Conservation (phyloP, 2,888 invertebrate genomes). For the Conomelus anceps region DNA sequence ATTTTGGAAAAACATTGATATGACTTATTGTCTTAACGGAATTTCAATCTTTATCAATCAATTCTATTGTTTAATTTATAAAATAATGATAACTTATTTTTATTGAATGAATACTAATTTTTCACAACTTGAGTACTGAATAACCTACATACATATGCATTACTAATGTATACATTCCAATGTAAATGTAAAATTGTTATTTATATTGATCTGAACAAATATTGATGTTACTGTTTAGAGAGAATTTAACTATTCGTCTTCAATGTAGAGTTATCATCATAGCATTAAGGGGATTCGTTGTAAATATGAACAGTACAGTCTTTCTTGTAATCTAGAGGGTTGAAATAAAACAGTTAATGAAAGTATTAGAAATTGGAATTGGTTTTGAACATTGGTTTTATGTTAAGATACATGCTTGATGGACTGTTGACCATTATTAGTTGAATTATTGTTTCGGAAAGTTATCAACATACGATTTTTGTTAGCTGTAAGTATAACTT, state of each 20-base stretch:
- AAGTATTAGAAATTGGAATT: not conserved
- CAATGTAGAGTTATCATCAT: not conserved
- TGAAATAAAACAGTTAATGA: not conserved
- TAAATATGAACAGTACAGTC: not conserved
- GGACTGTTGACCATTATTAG: not conserved
- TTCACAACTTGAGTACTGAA: not conserved
- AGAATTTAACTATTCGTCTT: not conserved
- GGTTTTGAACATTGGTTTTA: not conserved
- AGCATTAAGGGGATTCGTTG: no score
- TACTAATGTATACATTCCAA: no score
- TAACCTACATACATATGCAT: no score
- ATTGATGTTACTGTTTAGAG: not conserved
- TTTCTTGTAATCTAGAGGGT: not conserved
- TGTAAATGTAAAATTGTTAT: not conserved
- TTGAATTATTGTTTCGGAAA: not conserved
- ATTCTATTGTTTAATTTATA: no score
- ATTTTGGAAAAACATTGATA: no score
- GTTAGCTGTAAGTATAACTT: not conserved
- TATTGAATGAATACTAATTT: no score
- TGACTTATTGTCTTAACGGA: no score
- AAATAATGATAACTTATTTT: no score
- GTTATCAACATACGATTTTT: not conserved
- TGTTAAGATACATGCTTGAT: not conserved
- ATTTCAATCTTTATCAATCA: no score
- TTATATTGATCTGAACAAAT: not conserved